Evolutionary conservation across 2,888 invertebrate species (phyloP), one percentile per base, ranked within the genome.

Genomic region (Unio delphinus): DNA sequence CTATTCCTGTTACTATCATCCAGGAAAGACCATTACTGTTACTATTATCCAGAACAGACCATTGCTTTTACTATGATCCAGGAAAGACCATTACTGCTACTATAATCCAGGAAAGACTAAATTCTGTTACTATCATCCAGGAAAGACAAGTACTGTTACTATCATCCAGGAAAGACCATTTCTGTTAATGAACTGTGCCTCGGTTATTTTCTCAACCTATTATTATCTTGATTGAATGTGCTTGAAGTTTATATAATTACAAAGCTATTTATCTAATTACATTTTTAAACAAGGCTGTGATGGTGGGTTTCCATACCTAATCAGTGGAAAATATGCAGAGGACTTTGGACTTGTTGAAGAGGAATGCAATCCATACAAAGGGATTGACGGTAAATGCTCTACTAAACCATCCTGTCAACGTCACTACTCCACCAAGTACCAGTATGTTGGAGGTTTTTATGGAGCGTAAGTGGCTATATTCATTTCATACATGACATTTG

Each of bases 361-460:
- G 77, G 67, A 82, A 3, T 92, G 91, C 75, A 89, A 90, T 74
- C 91, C 91, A 1, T 92, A 92, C 79, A 86, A 77, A 68, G 91
- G 91, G 4, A 71, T 74, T 30, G 90, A 90, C 76, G 83, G 83
- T 4, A 34, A 65, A 6, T 91, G 91, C 70, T 69, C 73, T 34
- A 89, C 88, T 0, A 74, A 86, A 1, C 34, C 78, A 23, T 78
- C 69, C 55, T 91, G 91, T 75, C 70, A 80, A 1, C 83, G 91
- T 15, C 87, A 88, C 72, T 92, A 91, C 82, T 87, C 90, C 26
- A 89, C 90, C 6, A 79, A 86, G 61, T 92, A 92, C 80, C 75
- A 85, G 66, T 92, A 92, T 81, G 86, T 92, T 55, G 92, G 92
- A 55, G 92, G 92, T 55, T 91, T 85, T 78, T 91, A 90, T 80